Evolutionary conservation across 1,140 invertebrate species (phyloP).

Genomic region (Pemphigus obesinymphae): DNA sequence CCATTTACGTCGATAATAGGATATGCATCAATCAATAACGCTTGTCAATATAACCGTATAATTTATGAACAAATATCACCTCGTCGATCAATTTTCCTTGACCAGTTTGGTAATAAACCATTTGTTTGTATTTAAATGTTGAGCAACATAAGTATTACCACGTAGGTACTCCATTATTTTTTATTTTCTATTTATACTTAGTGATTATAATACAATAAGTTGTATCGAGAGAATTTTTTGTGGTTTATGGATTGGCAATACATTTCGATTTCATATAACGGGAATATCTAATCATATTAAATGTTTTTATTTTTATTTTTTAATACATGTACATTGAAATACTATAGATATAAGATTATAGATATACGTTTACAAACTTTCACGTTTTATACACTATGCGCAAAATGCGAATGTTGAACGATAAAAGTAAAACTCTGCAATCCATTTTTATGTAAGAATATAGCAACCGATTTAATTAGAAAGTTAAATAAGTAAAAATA

Average conservation of each 20-base stretch:
- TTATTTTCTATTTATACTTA: background rate
- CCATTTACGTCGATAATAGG: too few species aligned
- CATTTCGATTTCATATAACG: too few species aligned
- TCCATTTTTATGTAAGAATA: background rate
- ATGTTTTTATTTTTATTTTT: background rate
- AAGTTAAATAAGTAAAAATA: background rate
- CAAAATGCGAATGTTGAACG: too few species aligned
- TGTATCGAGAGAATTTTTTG: background rate
- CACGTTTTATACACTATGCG: background rate
- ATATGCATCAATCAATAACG: background rate
- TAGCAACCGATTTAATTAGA: background rate
- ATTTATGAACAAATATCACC: background rate
- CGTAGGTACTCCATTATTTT: background rate
- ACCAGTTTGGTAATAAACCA: background rate
- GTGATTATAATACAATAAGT: background rate
- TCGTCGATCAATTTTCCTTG: background rate
- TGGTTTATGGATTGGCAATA: background rate
- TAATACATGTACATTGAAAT: too few species aligned
- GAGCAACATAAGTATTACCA: background rate
- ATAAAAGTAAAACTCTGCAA: constrained; percentile 6
- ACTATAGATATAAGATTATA: too few species aligned
- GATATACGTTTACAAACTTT: background rate
- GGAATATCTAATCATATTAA: too few species aligned
- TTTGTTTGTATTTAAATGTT: background rate
- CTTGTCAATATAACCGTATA: background rate